phyloP scores from a whole-genome alignment of 1,140 invertebrate species.

The Dryas iulia region DNA sequence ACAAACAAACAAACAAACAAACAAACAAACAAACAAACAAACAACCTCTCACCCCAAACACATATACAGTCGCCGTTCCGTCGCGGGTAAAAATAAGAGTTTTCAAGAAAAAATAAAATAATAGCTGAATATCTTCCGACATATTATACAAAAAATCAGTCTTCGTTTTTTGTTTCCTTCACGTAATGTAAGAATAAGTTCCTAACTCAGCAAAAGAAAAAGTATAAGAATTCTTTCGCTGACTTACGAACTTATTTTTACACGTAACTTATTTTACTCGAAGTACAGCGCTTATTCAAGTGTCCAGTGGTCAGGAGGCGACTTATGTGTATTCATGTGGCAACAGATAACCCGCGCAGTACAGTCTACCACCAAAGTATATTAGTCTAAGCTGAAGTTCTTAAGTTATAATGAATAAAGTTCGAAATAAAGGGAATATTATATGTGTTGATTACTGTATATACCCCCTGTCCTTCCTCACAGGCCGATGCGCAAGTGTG shows the following conservation, averaged over 20 bases:
- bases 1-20: too few relatives aligned
- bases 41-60: too few relatives aligned
- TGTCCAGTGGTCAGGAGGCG: constrained; percentile 6
- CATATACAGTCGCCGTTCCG: too few relatives aligned
- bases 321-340: constrained; percentile 18
- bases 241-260: not conserved
- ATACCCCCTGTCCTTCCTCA: constrained; percentile 1
- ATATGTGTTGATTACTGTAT: not conserved
- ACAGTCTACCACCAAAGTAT: not conserved
- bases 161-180: too few relatives aligned
- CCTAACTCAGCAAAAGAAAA: too few relatives aligned
- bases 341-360: constrained; percentile 8
- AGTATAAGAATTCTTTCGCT: not conserved
- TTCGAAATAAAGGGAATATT: not conserved
- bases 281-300: constrained; percentile 2
- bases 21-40: too few relatives aligned
- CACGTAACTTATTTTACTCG: not conserved
- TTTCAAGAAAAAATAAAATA: too few relatives aligned
- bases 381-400: not conserved
- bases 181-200: too few relatives aligned
- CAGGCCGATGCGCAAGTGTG: constrained; percentile 8
- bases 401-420: not conserved
- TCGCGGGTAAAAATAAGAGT: too few relatives aligned
- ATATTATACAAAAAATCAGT: too few relatives aligned
- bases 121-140: too few relatives aligned